Conservation (phyloP, 2,888 invertebrate genomes). For the Chelonus formosanus region DNA sequence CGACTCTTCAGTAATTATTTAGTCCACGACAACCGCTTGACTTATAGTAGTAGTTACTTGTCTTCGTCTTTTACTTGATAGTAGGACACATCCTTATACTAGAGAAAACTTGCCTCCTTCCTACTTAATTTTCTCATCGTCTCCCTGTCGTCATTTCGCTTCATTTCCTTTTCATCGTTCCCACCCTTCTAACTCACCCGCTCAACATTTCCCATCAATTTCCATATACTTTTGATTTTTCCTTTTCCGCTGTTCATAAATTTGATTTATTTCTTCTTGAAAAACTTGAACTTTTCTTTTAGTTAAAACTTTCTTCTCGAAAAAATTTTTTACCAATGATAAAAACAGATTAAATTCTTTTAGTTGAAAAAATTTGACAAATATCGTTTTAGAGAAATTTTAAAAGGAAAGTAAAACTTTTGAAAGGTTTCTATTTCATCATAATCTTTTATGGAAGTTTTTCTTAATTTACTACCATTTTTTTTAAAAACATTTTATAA, state of each 20-base stretch:
- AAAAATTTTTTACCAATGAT: no score
- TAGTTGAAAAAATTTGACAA: no score
- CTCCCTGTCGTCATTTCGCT: slow-evolving; percentile 28
- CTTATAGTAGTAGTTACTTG: slow-evolving; percentile 35
- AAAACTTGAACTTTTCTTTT: no score
- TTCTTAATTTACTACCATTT: no score
- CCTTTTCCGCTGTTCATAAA: not conserved
- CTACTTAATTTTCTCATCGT: slow-evolving; percentile 29
- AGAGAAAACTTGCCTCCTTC: slow-evolving; percentile 16
- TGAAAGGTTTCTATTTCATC: no score
- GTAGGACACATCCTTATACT: slow-evolving; percentile 20
- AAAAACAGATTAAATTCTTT: no score
- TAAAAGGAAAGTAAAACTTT: no score
- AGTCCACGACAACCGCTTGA: slow-evolving; percentile 37
- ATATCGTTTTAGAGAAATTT: no score
- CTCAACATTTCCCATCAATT: slow-evolving; percentile 14
- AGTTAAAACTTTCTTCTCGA: no score
- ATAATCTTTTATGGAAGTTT: no score
- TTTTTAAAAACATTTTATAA: no score
- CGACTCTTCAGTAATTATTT: slow-evolving; percentile 37
- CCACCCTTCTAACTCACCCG: not conserved
- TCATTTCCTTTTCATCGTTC: slow-evolving; percentile 27
- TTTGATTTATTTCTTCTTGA: no score
- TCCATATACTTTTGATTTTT: slow-evolving; percentile 8
- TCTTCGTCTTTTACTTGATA: not conserved